Conservation (phyloP, 2,888 invertebrate species). For the Linnaemya tessellans region DNA sequence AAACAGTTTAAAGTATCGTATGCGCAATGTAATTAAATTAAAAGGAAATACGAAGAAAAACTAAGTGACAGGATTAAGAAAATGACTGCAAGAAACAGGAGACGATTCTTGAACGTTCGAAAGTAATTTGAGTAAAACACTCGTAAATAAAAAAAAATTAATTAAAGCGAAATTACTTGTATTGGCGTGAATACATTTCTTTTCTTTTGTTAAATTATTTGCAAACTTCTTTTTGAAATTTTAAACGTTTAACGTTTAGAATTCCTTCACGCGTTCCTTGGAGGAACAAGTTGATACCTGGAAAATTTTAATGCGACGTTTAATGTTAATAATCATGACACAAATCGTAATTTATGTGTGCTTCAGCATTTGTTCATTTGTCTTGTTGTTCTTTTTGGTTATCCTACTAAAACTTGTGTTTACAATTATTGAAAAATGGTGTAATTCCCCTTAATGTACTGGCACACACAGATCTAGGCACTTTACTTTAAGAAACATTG, state of each 20-base stretch:
- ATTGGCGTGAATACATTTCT: conserved; percentile 25
- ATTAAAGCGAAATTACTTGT: conserved; percentile 39
- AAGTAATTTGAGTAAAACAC: conserved; percentile 50
- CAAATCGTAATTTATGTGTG: not conserved
- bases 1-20: conserved; percentile 65
- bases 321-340: not conserved
- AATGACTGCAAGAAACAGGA: conserved; percentile 30
- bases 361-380: conserved; percentile 11
- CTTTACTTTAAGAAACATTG: conserved; percentile 39
- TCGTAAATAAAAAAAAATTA: conserved; percentile 34
- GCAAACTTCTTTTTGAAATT: too few relatives aligned
- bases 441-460: conserved; percentile 25
- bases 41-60: conserved; percentile 56
- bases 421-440: conserved; percentile 40
- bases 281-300: not conserved
- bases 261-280: not conserved
- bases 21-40: conserved; percentile 70
- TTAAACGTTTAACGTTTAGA: not conserved
- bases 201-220: conserved; percentile 9
- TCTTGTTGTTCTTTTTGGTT: conserved; percentile 2
- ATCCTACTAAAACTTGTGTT: conserved; percentile 14
- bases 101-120: conserved; percentile 59
- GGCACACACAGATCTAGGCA: not conserved
- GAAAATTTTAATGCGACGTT: too few relatives aligned
- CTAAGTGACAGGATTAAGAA: conserved; percentile 66